Evolutionary conservation across 2,113 vertebrate species (phyloP).

Genomic region (Callithrix jacchus): DNA sequence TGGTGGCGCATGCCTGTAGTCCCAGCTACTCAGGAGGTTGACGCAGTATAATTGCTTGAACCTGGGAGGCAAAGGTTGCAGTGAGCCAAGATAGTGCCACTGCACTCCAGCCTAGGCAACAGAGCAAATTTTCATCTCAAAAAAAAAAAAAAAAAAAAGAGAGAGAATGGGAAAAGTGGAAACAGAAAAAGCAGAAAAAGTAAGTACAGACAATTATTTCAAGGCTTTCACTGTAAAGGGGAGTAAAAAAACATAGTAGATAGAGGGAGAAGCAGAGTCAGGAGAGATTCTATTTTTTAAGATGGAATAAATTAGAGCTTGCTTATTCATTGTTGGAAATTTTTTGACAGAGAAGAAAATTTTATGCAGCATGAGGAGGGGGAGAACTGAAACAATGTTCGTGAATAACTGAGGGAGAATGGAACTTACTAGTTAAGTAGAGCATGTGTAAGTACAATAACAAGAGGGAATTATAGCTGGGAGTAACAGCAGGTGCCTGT

Average conservation of each 20-base stretch:
- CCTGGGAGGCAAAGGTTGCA: too few relatives aligned
- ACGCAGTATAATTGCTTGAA: too few relatives aligned
- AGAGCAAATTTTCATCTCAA: too few relatives aligned
- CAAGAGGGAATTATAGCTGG: not conserved
- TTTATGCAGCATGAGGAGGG: not conserved
- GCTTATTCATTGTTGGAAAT: not conserved
- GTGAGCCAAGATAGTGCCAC: too few relatives aligned
- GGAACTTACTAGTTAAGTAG: not conserved
- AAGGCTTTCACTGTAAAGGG: not conserved
- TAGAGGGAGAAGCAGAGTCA: not conserved
- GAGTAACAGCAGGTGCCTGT: too few relatives aligned
- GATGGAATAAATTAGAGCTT: conserved; percentile 3
- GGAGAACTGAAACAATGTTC: conserved; percentile 16
- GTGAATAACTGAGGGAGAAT: not conserved
- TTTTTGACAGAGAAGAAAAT: conserved; percentile 1
- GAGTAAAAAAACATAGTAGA: not conserved
- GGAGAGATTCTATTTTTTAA: not conserved
- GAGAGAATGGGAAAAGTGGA: not conserved
- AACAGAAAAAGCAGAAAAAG: conserved; percentile 1
- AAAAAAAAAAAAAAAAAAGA: too few relatives aligned
- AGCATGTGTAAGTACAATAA: not conserved
- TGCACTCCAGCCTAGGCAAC: too few relatives aligned
- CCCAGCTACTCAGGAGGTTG: too few relatives aligned
- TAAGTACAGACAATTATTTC: not conserved
- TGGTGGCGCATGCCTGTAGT: too few relatives aligned